phyloP scores from a whole-genome alignment of 1,140 invertebrate species.

The Trinorchestia longiramus region DNA sequence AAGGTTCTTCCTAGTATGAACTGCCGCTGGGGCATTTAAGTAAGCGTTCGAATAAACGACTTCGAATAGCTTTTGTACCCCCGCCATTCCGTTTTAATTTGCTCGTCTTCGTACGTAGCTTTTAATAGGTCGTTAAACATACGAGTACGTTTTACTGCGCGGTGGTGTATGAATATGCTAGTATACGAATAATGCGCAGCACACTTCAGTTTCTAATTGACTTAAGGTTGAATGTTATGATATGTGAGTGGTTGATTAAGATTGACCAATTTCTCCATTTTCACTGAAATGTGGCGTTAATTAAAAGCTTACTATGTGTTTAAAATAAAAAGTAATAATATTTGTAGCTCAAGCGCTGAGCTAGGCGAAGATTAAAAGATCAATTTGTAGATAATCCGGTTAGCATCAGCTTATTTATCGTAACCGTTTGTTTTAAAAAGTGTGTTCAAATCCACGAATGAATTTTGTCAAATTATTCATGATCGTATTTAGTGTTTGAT shows the following conservation, averaged over 20 bases:
- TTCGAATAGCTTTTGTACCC: background rate
- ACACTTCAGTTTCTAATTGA: background rate
- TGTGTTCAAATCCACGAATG: no score
- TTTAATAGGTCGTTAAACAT: background rate
- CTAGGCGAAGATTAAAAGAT: background rate
- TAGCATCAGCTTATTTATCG: background rate
- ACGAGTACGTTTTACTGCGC: no score
- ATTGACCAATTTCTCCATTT: background rate
- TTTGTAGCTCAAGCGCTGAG: background rate
- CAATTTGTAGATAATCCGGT: background rate
- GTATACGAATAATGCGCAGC: background rate
- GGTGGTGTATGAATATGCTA: background rate
- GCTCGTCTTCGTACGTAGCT: background rate
- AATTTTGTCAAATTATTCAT: no score
- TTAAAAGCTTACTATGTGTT: background rate
- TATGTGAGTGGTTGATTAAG: background rate
- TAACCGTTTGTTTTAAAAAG: no score
- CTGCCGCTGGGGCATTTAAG: background rate
- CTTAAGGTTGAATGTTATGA: background rate
- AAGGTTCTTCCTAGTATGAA: slow-evolving; percentile 30
- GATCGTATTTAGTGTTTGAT: no score
- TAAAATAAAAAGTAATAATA: background rate
- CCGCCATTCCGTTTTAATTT: background rate
- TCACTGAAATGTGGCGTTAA: background rate
- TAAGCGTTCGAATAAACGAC: background rate